Evolutionary conservation across 1,140 invertebrate genomes (phyloP), one percentile per base, ranked within the genome.

Genomic region (Atopsyche davidsoni): DNA sequence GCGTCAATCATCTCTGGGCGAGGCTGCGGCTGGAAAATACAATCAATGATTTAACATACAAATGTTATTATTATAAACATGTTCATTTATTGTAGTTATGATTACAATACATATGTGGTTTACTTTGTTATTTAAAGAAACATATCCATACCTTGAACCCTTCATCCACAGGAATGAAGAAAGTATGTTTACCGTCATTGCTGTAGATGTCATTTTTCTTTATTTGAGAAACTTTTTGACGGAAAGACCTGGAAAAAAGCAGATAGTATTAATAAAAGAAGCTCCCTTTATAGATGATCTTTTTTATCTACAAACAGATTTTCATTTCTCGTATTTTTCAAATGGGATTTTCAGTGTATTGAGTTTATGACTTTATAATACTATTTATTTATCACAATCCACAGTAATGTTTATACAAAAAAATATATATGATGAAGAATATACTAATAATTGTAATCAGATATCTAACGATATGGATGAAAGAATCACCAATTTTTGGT

Each of bases 131-230:
- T 18, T 9, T 21, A 18, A 11, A 21, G 7, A 28, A 10, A 11
- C 16, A 25, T n/a, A n/a, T n/a, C n/a, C 60, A 73, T 72, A 89
- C 87, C 79, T 86, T 86, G 60, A 91, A 89, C 28, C 86, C 87
- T 66, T 89, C 86, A 68, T 92, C 88, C n/a, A 92, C 81, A 6
- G 90, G 89, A 62, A 94, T 84, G 64, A 93, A 89, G 65, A 91
- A 94, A 3, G 90, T 93, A 67, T 86, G 82, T 53, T 79, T 75
- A 32, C 89, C 89, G 53, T 86, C 83, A 16, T 79, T 77, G 57
- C 78, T 79, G 64, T 87, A 92, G 24, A 90, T 74, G 21, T 82
- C 76, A 62, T 83, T 76, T 69, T 89, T 89, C 36, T 80, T 75
- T 18, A 80, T 78, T 45, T 79, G 62, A 51, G 78, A 70, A 40